Conservation (phyloP, 2,888 invertebrate genomes). For the Leptinotarsa juncta region DNA sequence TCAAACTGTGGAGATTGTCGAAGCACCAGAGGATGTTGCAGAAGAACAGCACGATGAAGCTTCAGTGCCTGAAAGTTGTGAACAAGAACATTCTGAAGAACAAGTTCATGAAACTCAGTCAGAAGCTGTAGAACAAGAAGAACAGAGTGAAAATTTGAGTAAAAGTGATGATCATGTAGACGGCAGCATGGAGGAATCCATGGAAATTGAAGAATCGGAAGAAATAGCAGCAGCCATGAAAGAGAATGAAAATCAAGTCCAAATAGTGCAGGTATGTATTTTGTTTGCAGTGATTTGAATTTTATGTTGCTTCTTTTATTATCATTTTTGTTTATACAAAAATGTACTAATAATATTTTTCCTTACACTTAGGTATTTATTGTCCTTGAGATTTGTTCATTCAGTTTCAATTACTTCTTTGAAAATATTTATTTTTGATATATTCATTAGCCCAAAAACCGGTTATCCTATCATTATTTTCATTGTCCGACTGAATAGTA, state of each 20-base stretch:
- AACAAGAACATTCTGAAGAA: conserved; percentile 22
- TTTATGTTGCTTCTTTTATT: conserved; percentile 7
- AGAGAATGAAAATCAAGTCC: conserved; percentile 30
- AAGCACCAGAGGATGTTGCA: conserved; percentile 1
- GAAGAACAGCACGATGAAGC: conserved; percentile 1
- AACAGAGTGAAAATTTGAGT: conserved; percentile 5
- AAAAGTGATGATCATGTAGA: conserved; percentile 34
- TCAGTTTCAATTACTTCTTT: too few relatives aligned
- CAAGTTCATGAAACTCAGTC: not conserved
- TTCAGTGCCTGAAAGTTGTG: conserved; percentile 4
- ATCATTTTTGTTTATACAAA: not conserved
- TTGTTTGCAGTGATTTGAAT: not conserved
- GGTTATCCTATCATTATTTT: too few relatives aligned
- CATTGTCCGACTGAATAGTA: too few relatives aligned
- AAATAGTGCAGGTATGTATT: conserved; percentile 19
- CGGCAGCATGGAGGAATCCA: conserved; percentile 44
- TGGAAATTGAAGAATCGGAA: conserved; percentile 48
- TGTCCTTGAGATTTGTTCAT: too few relatives aligned
- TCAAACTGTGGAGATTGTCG: conserved; percentile 14
- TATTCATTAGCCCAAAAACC: too few relatives aligned
- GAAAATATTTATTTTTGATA: too few relatives aligned
- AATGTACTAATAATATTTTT: not conserved
- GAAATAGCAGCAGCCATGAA: conserved; percentile 13
- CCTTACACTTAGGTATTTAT: too few relatives aligned
- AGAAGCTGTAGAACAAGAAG: conserved; percentile 5